These are phyloP conservation scores for Teleogryllus oceanicus DNA, from an alignment of 2,888 invertebrate genomes.

Conservation along the genomic window DNA sequence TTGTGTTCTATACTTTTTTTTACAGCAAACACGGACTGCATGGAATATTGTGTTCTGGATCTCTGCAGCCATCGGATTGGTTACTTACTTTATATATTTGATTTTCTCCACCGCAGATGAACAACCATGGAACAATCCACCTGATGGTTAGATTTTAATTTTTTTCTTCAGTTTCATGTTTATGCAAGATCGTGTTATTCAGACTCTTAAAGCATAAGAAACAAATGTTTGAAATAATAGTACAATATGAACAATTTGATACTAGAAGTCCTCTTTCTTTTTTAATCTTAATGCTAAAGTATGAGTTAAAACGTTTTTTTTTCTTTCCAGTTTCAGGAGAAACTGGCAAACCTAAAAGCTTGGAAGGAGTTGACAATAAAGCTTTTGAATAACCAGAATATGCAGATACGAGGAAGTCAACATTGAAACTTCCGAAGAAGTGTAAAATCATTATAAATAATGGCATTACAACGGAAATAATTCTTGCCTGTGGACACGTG, in stretches of 20 bases:
- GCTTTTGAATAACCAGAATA: neutral
- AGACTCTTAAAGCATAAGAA: too few relatives aligned
- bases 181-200: too few relatives aligned
- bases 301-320: neutral
- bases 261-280: too few relatives aligned
- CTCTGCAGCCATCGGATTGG: constrained; percentile 42
- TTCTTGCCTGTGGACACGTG: too few relatives aligned
- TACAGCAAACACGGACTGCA: constrained; percentile 41
- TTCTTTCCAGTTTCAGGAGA: neutral
- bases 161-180: too few relatives aligned
- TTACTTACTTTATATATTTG: constrained; percentile 42
- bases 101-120: constrained; percentile 43
- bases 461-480: too few relatives aligned
- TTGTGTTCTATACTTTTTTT: neutral
- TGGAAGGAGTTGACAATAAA: neutral
- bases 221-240: too few relatives aligned
- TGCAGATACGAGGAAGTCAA: too few relatives aligned
- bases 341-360: neutral
- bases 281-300: too few relatives aligned
- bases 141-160: neutral
- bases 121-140: constrained; percentile 42
- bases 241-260: too few relatives aligned
- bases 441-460: too few relatives aligned
- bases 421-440: too few relatives aligned
- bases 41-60: constrained; percentile 45